A percentile compares a stretch with the other conserved stretches of the same genome.
phyloP scores from a whole-genome alignment of 2,113 vertebrate genomes.

The Cyprinodon brontotheroides region DNA sequence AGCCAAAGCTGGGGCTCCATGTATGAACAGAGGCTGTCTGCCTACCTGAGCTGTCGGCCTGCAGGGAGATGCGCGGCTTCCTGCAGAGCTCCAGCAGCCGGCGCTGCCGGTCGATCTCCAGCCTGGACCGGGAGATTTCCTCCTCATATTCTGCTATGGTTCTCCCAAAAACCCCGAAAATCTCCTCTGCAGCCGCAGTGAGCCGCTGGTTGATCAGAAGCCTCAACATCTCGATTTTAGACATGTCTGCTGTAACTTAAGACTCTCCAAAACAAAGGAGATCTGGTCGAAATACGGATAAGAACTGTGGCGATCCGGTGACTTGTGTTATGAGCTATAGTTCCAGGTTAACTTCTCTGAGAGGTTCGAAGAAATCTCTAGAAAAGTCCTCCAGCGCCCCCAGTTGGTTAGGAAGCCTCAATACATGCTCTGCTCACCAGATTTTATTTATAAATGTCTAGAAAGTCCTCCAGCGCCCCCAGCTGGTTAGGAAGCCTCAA shows the following conservation, averaged over 20 bases:
- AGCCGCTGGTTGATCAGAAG: conserved; percentile 60
- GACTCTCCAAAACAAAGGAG: neutral
- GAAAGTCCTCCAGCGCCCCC: too few relatives aligned
- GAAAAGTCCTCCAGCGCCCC: conserved; percentile 2
- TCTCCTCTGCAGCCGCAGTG: conserved; percentile 49
- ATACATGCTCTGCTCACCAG: neutral
- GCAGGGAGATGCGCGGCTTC: conserved; percentile 18
- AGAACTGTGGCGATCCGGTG: neutral
- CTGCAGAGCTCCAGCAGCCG: conserved; percentile 38
- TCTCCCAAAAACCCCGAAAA: conserved; percentile 55
- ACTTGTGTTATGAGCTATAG: conserved; percentile 18
- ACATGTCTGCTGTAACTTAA: conserved; percentile 3
- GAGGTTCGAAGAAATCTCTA: neutral
- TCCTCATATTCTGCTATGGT: conserved; percentile 54
- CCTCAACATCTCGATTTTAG: conserved; percentile 48
- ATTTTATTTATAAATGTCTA: too few relatives aligned
- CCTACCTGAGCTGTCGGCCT: neutral
- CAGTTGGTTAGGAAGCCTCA: conserved; percentile 1
- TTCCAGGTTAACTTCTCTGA: conserved; percentile 8
- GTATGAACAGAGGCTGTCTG: neutral
- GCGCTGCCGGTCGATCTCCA: conserved; percentile 46
- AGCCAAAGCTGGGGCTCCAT: neutral
- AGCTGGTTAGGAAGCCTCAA: too few relatives aligned
- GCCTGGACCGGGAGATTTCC: conserved; percentile 47
- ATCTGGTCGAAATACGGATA: neutral